phyloP scores from a whole-genome alignment of 2,113 vertebrate species.

The Donacobius atricapilla region DNA sequence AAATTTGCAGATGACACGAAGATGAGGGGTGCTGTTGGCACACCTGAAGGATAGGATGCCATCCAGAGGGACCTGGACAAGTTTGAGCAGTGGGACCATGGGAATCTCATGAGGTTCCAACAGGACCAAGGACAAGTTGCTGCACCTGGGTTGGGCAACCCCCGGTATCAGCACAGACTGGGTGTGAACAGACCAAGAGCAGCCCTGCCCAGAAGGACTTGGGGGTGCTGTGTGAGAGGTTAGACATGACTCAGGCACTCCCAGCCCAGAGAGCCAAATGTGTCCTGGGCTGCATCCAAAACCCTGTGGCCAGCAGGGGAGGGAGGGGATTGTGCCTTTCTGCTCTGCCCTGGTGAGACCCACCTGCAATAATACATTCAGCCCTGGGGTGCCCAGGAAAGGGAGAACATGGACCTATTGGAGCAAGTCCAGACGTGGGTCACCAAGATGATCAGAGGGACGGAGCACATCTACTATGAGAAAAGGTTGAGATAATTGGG shows the following conservation, averaged over 20 bases:
- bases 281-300: background rate
- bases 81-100: accelerated
- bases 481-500: background rate
- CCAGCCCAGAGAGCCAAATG: background rate
- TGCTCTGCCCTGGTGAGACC: background rate
- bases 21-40: background rate
- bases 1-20: background rate
- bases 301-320: background rate
- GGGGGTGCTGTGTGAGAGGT: background rate
- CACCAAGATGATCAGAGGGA: background rate
- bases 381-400: background rate
- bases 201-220: background rate
- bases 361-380: background rate
- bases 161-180: accelerated
- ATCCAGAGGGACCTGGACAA: background rate
- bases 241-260: background rate
- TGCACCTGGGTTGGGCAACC: background rate
- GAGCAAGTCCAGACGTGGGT: background rate
- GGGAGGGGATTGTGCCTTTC: background rate
- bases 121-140: background rate
- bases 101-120: background rate
- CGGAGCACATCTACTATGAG: background rate
- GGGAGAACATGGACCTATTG: background rate
- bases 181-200: background rate
- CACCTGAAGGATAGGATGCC: background rate